Percentiles rank a stretch among this genome's conserved stretches.
phyloP scores from a whole-genome alignment of 2,888 invertebrate genomes.

The Dorcus hopei region DNA sequence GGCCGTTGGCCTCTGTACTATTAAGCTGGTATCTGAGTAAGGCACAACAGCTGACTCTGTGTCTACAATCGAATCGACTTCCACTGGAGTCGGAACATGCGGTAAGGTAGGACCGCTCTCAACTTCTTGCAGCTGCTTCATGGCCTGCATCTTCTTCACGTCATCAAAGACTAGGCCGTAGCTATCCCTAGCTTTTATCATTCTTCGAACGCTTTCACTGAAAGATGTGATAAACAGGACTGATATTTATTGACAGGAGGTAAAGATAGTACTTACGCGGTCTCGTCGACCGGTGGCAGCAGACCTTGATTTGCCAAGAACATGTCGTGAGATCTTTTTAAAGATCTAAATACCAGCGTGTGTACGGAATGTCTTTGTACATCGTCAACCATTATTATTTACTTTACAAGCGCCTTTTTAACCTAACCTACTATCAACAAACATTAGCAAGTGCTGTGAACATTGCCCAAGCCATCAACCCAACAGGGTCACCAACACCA shows the following conservation, averaged over 20 bases:
- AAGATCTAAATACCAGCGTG: constrained; percentile 91
- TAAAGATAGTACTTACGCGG: constrained; percentile 62
- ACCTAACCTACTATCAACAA: too few relatives aligned
- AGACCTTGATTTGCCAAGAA: constrained; percentile 88
- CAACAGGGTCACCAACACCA: too few relatives aligned
- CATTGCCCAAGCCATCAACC: too few relatives aligned
- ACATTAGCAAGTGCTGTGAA: too few relatives aligned
- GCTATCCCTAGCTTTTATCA: constrained; percentile 77
- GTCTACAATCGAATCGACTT: constrained; percentile 37
- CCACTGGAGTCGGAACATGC: constrained; percentile 32
- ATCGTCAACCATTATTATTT: constrained; percentile 62
- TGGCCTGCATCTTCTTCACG: constrained; percentile 64
- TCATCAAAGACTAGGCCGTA: constrained; percentile 82
- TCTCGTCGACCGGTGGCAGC: constrained; percentile 79
- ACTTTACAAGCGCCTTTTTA: background rate
- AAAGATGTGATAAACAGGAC: constrained; percentile 24
- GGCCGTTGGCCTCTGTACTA: constrained; percentile 40
- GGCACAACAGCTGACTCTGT: constrained; percentile 57
- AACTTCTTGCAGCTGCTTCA: constrained; percentile 54
- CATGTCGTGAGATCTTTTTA: constrained; percentile 97
- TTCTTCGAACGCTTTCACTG: constrained; percentile 71
- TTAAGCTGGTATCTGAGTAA: constrained; percentile 48
- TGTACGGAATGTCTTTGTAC: constrained; percentile 97
- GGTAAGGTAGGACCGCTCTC: constrained; percentile 52
- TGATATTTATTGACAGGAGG: constrained; percentile 2